Conservation (phyloP, 2,888 invertebrate species). For the Chrysodeixis includens region DNA sequence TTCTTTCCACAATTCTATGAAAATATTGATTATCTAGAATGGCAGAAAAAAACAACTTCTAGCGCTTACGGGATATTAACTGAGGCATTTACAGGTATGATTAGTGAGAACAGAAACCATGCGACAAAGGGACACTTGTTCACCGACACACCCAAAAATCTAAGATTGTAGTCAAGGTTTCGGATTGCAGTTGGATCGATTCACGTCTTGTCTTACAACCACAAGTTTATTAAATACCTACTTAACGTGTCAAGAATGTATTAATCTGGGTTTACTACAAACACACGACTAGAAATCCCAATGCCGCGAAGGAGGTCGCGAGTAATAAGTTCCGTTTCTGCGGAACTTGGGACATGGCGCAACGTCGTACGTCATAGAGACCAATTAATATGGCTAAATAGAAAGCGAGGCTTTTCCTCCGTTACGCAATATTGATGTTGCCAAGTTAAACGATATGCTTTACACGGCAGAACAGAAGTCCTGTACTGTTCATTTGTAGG, state of each 20-base stretch:
- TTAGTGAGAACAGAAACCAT: background rate
- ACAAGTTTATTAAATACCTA: constrained; percentile 7
- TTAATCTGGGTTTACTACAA: background rate
- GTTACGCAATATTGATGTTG: constrained; percentile 39
- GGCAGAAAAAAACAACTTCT: no score
- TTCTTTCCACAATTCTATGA: background rate
- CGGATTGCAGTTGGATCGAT: background rate
- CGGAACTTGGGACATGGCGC: constrained; percentile 7
- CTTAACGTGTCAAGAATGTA: constrained; percentile 14
- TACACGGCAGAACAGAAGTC: constrained; percentile 7
- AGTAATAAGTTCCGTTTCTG: background rate
- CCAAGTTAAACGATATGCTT: constrained; percentile 27
- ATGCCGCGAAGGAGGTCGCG: constrained; percentile 1
- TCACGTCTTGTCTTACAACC: background rate
- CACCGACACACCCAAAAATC: background rate
- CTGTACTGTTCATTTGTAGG: background rate
- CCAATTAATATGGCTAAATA: constrained; percentile 5
- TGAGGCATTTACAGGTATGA: no score
- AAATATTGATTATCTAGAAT: no score
- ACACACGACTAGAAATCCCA: background rate
- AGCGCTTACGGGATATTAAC: no score
- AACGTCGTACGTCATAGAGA: background rate
- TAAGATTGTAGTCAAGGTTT: constrained; percentile 3
- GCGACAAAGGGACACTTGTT: background rate
- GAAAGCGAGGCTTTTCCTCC: constrained; percentile 19